phyloP scores from a whole-genome alignment of 2,888 invertebrate genomes.

The Pyrrhosoma nymphula region DNA sequence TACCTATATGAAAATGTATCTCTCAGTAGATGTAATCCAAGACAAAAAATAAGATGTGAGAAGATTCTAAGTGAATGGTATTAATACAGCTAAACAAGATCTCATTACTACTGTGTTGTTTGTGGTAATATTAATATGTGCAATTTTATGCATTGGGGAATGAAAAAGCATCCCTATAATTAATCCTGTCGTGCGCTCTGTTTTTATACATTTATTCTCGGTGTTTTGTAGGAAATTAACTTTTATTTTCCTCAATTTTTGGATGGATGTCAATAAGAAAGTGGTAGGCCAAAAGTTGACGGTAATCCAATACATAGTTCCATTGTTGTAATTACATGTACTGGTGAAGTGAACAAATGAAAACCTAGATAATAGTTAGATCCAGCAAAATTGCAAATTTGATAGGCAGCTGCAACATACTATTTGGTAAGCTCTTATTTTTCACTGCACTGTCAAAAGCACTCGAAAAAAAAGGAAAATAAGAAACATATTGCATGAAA shows the following conservation, averaged over 20 bases:
- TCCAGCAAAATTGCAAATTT: slow-evolving; percentile 65
- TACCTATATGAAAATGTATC: slow-evolving; percentile 57
- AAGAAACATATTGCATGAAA: slow-evolving; percentile 57
- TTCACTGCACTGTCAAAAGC: slow-evolving; percentile 66
- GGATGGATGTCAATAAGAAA: slow-evolving; percentile 65
- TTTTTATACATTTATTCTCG: slow-evolving; percentile 69
- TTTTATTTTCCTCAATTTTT: slow-evolving; percentile 65
- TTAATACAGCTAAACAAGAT: slow-evolving; percentile 58
- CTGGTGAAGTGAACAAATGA: slow-evolving; percentile 66
- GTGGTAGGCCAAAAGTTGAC: slow-evolving; percentile 67
- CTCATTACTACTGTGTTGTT: slow-evolving; percentile 66
- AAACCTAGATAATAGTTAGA: slow-evolving; percentile 60
- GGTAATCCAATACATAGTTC: slow-evolving; percentile 61
- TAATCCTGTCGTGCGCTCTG: slow-evolving; percentile 67
- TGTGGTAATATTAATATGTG: slow-evolving; percentile 61
- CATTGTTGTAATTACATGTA: slow-evolving; percentile 67
- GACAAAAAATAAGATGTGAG: slow-evolving; percentile 47
- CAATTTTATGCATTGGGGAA: slow-evolving; percentile 60
- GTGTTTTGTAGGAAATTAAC: slow-evolving; percentile 63
- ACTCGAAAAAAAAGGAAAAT: slow-evolving; percentile 58
- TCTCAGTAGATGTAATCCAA: slow-evolving; percentile 56
- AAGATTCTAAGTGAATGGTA: slow-evolving; percentile 65
- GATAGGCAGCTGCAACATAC: slow-evolving; percentile 61
- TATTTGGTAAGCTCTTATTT: slow-evolving; percentile 56
- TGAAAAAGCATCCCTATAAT: slow-evolving; percentile 57